Evolutionary conservation across 2,113 vertebrate species (phyloP), one percentile per base, ranked within the genome.

Genomic region (Anthoscopus minutus): DNA sequence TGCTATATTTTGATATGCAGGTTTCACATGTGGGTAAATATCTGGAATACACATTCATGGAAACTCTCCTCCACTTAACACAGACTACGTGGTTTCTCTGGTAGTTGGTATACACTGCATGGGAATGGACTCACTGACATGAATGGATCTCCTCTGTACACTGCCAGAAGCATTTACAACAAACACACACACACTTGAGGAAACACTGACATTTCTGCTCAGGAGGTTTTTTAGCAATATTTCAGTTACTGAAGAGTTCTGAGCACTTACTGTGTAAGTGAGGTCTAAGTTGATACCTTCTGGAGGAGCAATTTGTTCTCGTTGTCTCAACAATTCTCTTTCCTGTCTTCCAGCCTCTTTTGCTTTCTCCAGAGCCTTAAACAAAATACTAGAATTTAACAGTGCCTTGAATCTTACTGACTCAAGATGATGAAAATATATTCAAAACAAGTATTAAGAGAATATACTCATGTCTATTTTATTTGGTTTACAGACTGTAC

Each of bases 341-440:
- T 99, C 99, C 92, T 99, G 99, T 96, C 99, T 98, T 61, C 99
- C 99, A 23, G 99, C 99, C 88, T 99, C 99, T 98, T 99, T 99
- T 81, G 99, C 99, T 86, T 99, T 99, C 95, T 99, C 99, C 92
- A 99, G 98, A 88, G 99, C 98, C 99, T 98, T 98, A 78, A 95
- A 94, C 45, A 57, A 97, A 91, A 94, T 13, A 69, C 31, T 16
- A 86, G 4, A 83, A 48, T 95, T 95, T 72, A 93, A 65, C 30
- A 89, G 47, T 38, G 15, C 11, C 53, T 87, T 73, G 54, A 92
- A 58, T 51, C 40, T 70, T 86, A 87, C 27, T 33, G 38, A 67
- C 15, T 8, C 47, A 73, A 50, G n/a, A 62, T 6, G 2, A 64
- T 33, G 56, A 57, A 79, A 86, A 71, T 4, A 44, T 10, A 82